Percentiles rank a stretch among this genome's conserved stretches.
Conservation (phyloP, 2,113 vertebrate genomes). For the Empidonax traillii region DNA sequence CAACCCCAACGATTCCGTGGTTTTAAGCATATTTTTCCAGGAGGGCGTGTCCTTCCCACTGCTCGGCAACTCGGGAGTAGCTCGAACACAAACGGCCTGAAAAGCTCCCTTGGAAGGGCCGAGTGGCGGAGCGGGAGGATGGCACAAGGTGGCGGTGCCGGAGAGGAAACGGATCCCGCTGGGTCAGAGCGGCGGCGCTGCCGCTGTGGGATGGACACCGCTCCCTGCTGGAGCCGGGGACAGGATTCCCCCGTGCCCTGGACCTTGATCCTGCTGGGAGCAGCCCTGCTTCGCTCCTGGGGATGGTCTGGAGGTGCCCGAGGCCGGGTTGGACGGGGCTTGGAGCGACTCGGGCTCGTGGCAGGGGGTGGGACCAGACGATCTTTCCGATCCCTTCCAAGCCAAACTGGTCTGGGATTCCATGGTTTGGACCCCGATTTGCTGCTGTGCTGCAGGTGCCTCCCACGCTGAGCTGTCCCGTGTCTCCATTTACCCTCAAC, state of each 20-base stretch:
- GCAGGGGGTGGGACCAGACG: neutral
- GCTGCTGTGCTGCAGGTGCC: neutral
- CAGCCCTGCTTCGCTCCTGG: neutral
- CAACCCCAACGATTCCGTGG: rapidly evolving
- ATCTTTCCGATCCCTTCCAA: too few relatives aligned
- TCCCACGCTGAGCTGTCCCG: rapidly evolving
- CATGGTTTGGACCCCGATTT: neutral
- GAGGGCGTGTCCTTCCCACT: rapidly evolving
- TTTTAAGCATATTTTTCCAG: rapidly evolving
- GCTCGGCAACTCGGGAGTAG: rapidly evolving
- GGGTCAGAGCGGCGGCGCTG: neutral
- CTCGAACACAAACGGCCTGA: rapidly evolving
- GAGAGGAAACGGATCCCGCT: neutral
- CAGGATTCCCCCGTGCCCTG: rapidly evolving
- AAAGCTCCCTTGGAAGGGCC: neutral
- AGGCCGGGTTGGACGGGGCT: rapidly evolving
- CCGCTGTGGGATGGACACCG: neutral
- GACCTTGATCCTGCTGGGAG: rapidly evolving
- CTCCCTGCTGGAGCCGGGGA: neutral
- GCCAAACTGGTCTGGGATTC: neutral
- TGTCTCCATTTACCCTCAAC: neutral
- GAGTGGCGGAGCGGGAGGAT: rapidly evolving
- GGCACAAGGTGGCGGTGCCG: neutral
- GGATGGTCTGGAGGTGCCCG: neutral
- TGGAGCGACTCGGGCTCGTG: rapidly evolving